Evolutionary conservation across 2,888 invertebrate genomes (phyloP).

Genomic region (Aporophyla lueneburgensis): DNA sequence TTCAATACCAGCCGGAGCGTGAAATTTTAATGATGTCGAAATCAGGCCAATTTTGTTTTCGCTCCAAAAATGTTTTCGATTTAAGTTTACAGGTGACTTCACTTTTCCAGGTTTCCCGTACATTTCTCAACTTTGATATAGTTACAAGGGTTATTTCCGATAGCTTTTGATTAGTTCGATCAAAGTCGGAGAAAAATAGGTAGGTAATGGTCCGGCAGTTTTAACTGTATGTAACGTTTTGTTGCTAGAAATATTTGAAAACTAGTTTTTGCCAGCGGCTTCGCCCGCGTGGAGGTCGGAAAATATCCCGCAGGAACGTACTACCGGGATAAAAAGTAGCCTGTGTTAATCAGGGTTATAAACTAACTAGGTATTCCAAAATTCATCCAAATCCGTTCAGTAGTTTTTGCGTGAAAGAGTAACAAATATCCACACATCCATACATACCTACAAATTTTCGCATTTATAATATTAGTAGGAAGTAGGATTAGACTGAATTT

Average conservation of each 20-base stretch:
- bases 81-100: constrained; percentile 52
- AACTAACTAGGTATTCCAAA: no score
- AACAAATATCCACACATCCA: no score
- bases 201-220: not conserved
- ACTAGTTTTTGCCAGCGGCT: no score
- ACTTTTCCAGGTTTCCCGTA: constrained; percentile 34
- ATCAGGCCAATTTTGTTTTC: constrained; percentile 66
- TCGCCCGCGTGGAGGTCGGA: no score
- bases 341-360: no score
- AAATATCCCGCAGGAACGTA: no score
- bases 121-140: constrained; percentile 45
- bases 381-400: no score
- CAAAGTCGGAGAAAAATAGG: not conserved
- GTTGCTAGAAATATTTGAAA: not conserved
- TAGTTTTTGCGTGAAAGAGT: no score
- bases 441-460: no score
- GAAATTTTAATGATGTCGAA: constrained; percentile 73
- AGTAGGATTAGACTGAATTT: not conserved
- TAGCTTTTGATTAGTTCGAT: constrained; percentile 11
- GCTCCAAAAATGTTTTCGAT: constrained; percentile 60
- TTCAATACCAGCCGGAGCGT: constrained; percentile 63
- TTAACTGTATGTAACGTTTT: not conserved
- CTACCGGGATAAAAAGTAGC: no score
- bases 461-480: no score
- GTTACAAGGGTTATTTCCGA: constrained; percentile 19